Evolutionary conservation across 2,797 vertebrate species (phyloP).

Genomic region (Poeciliopsis infans): DNA sequence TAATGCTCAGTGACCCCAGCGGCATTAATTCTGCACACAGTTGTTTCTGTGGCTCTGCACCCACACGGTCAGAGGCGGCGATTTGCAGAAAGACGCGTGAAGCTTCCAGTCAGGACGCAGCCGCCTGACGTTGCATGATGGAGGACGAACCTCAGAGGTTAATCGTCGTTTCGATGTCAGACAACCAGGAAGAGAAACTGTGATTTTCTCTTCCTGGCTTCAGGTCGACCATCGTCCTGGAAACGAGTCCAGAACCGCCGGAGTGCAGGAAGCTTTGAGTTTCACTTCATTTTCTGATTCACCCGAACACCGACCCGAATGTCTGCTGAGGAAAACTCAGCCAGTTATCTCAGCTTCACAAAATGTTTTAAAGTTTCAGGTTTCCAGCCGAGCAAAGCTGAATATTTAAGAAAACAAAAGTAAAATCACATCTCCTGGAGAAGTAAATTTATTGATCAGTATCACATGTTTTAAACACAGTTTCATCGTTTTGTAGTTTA

Average conservation of each 20-base stretch:
- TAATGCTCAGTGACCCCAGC: conserved; percentile 49
- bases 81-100: conserved; percentile 14
- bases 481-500: too few relatives aligned
- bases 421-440: not conserved
- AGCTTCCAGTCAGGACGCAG: conserved; percentile 6
- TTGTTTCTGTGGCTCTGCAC: conserved; percentile 7
- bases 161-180: conserved; percentile 79
- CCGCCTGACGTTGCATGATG: conserved; percentile 69
- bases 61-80: conserved; percentile 3
- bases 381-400: not conserved
- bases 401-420: not conserved
- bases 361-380: not conserved
- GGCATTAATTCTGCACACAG: conserved; percentile 44
- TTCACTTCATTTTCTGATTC: not conserved
- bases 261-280: conserved; percentile 2
- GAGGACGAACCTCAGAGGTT: conserved; percentile 77
- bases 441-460: not conserved
- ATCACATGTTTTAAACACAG: too few relatives aligned
- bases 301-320: not conserved
- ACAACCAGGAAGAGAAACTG: conserved; percentile 63
- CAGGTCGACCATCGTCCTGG: conserved; percentile 33
- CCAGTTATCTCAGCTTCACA: not conserved
- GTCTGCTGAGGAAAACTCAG: not conserved
- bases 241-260: not conserved
- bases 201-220: conserved; percentile 28